phyloP scores from a whole-genome alignment of 64 coral and sea anemone genomes.

The Hydrozoanthus tunicans region DNA sequence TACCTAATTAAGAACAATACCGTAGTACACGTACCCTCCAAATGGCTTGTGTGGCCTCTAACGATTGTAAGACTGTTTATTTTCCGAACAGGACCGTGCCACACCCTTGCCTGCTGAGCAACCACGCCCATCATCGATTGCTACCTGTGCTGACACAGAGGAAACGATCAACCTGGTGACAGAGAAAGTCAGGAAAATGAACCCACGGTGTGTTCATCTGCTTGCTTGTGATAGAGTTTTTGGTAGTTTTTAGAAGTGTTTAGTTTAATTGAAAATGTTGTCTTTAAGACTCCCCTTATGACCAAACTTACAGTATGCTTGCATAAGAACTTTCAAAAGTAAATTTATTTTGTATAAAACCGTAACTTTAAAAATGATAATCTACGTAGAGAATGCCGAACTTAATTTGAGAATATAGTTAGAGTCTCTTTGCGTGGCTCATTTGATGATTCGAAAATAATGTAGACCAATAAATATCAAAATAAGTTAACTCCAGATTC shows the following conservation, averaged over 20 bases:
- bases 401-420: too few species aligned
- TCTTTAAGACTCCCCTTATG: background rate
- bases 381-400: too few species aligned
- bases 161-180: constrained; percentile 79
- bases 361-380: too few species aligned
- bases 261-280: background rate
- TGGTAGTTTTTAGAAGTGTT: background rate
- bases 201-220: constrained; percentile 70
- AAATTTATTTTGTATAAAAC: too few species aligned
- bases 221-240: background rate
- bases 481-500: background rate
- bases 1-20: too few species aligned
- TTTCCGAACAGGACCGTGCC: background rate
- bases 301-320: too few species aligned
- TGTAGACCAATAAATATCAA: background rate
- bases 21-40: too few species aligned
- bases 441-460: too few species aligned
- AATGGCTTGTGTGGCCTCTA: too few species aligned
- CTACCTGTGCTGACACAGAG: constrained; percentile 63
- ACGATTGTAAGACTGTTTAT: background rate
- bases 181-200: constrained; percentile 93
- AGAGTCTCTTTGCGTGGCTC: too few species aligned
- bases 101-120: constrained; percentile 28
- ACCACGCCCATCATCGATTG: constrained; percentile 64
- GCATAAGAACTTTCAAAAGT: too few species aligned